Evolutionary conservation across 2,888 invertebrate species (phyloP), one percentile per base, ranked within the genome.

Genomic region (Candidula unifasciata): DNA sequence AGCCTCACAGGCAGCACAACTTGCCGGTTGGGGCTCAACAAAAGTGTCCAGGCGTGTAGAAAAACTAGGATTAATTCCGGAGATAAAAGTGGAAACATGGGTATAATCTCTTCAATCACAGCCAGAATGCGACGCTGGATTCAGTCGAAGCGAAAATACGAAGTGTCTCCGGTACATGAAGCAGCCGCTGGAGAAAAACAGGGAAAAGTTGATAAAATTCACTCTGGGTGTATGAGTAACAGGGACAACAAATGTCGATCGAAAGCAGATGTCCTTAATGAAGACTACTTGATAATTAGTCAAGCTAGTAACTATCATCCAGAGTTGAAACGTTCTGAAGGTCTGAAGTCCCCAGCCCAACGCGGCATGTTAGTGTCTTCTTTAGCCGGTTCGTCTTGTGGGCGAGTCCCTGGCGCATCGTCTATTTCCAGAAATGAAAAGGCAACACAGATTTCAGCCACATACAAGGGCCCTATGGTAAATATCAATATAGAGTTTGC

Each of bases 111-210:
- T 27, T 30, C 82, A 24, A 68, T 87, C 21, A 76, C 85, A 30
- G 44, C 86, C 10, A 69, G 84, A 24, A 84, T 87, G 60, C 85
- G 87, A 10, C 85, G 85, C 21, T 87, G 87, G 87, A 71, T 87
- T 35, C 85, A 86, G 60, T 80, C 86, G 2, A 86, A 85, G 33
- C 69, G 87, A 3, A 85, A 84, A 30, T 87, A 87, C 78, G 87
- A 87, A 37, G 86, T 86, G n/a, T 86, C 87, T 0, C 87, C 87
- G 13, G 73, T 82, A 10, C 18, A 68, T 8, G 83, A 83, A 18
- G 77, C 52, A 8, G 57, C 83, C 27, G 83, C 52, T 1, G 5
- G 71, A 16, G 77, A 60, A 3, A 64, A 66, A n/a, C 27, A 27
- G 10, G 35, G 64, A 10, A 66, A n/a, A 2, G 3, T 18, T 6